Conservation (phyloP, 2,888 invertebrate species). For the Rosalia funebris region DNA sequence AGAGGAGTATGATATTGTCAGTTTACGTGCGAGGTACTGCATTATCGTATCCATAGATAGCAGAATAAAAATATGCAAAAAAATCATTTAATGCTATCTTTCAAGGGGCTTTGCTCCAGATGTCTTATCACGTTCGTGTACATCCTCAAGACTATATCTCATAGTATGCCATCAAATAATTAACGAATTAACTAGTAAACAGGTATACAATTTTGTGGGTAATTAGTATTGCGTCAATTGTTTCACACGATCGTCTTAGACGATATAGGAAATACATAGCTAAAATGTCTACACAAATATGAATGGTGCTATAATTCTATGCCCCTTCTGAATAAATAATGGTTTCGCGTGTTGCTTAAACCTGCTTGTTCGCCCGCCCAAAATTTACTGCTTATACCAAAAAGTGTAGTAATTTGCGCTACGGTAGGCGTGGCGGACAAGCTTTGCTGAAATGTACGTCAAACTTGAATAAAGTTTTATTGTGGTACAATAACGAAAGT, state of each 20-base stretch:
- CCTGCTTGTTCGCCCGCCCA: background rate
- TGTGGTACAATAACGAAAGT: slow-evolving; percentile 19
- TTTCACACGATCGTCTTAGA: background rate
- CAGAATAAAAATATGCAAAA: too few relatives aligned
- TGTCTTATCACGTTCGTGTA: too few relatives aligned
- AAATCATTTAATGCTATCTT: too few relatives aligned
- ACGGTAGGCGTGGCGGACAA: background rate
- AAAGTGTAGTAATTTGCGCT: slow-evolving; percentile 4
- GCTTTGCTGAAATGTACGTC: slow-evolving; percentile 11
- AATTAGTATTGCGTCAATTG: background rate
- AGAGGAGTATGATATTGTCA: too few relatives aligned
- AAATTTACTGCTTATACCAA: background rate
- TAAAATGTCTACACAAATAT: background rate
- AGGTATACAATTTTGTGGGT: too few relatives aligned
- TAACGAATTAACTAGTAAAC: too few relatives aligned
- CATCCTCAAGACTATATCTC: too few relatives aligned
- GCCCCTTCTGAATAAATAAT: slow-evolving; percentile 5
- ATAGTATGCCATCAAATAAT: too few relatives aligned
- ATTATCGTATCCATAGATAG: too few relatives aligned
- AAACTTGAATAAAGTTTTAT: slow-evolving; percentile 20
- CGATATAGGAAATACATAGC: background rate
- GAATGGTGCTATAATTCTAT: slow-evolving; percentile 7
- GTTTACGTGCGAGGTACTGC: too few relatives aligned
- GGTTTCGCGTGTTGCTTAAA: slow-evolving; percentile 1
- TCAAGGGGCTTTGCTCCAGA: too few relatives aligned